Conservation (phyloP, 2,888 invertebrate genomes). For the Clistopyga incitator region DNA sequence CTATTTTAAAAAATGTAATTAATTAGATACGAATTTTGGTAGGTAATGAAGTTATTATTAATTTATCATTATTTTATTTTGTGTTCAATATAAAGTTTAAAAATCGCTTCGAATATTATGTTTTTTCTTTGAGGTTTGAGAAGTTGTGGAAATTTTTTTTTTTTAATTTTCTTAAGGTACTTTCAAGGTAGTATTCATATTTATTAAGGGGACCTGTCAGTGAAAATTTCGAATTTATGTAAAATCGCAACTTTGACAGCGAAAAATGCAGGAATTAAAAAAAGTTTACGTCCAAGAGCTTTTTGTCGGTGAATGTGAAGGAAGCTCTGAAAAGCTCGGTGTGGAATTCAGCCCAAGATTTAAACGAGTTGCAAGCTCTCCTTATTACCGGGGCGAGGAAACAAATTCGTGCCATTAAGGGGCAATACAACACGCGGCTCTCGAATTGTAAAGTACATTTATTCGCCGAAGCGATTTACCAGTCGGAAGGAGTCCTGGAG, state of each 20-base stretch:
- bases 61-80: too few relatives aligned
- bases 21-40: too few relatives aligned
- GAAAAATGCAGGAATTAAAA: not conserved
- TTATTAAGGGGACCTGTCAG: too few relatives aligned
- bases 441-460: not conserved
- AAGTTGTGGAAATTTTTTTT: too few relatives aligned
- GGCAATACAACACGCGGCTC: not conserved
- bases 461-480: not conserved
- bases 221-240: not conserved
- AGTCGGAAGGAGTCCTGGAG: not conserved
- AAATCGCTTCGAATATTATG: too few relatives aligned
- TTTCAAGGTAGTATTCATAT: too few relatives aligned
- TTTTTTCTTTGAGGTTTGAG: too few relatives aligned
- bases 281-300: not conserved
- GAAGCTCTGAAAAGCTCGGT: not conserved
- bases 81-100: too few relatives aligned
- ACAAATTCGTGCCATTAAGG: slow-evolving; percentile 8
- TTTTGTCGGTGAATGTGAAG: not conserved
- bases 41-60: too few relatives aligned
- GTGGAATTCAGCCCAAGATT: slow-evolving; percentile 1
- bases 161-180: too few relatives aligned
- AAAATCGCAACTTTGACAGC: not conserved
- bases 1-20: too few relatives aligned
- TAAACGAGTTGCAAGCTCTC: slow-evolving; percentile 2
- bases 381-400: not conserved